Percentiles rank a stretch among this genome's conserved stretches.
These are phyloP conservation scores for Pithys albifrons DNA, from an alignment of 2,113 vertebrate genomes.

Conservation along the genomic window DNA sequence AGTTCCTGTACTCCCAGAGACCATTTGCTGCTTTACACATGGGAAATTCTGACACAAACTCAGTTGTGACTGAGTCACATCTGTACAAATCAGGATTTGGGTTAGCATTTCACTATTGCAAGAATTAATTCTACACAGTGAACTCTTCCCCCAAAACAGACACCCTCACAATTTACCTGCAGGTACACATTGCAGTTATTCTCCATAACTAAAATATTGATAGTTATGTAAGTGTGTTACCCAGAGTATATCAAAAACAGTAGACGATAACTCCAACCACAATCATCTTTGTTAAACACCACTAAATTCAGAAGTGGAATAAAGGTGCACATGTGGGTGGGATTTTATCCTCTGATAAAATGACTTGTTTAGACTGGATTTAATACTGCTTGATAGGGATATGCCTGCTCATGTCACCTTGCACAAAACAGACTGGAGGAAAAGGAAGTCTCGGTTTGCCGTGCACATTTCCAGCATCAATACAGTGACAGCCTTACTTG, in stretches of 20 bases:
- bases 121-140: background rate
- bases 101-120: background rate
- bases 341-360: background rate
- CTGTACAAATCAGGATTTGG: background rate
- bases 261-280: background rate
- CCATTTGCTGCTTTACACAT: background rate
- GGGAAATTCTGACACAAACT: background rate
- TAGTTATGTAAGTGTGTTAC: fast-evolving
- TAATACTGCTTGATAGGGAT: background rate
- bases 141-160: background rate
- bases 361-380: background rate
- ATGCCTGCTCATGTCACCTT: background rate
- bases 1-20: background rate
- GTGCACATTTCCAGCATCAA: background rate
- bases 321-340: background rate
- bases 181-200: background rate
- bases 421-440: background rate
- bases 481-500: background rate
- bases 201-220: background rate
- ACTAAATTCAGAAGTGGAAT: background rate
- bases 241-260: fast-evolving
- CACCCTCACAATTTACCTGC: background rate
- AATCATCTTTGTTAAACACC: background rate
- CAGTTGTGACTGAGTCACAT: fast-evolving
- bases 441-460: background rate